Evolutionary conservation across 2,888 invertebrate genomes (phyloP).

Genomic region (Scaptomyza polygonia): DNA sequence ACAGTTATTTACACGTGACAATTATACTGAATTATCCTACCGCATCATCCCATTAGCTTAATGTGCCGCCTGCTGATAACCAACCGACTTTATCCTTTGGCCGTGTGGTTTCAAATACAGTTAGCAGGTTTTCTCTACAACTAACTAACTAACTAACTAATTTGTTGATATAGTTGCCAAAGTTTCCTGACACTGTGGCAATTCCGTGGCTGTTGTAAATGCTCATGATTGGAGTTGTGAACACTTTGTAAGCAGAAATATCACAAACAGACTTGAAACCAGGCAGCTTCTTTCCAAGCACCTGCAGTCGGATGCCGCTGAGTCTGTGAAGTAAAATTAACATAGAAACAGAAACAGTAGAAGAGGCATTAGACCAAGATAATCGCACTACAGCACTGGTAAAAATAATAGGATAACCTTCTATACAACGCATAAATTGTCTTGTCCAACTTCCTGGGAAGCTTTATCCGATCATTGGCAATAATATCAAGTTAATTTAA

Average conservation of each 20-base stretch:
- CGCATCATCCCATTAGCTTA: constrained; percentile 1
- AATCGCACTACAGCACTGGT: not conserved
- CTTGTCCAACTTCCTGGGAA: no score
- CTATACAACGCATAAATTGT: no score
- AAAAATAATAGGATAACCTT: no score
- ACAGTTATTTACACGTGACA: constrained; percentile 49
- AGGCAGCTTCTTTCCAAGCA: constrained; percentile 49
- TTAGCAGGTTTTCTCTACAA: constrained; percentile 7
- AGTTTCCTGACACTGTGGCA: constrained; percentile 25
- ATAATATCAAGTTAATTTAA: no score
- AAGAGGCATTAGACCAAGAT: not conserved
- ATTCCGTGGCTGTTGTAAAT: constrained; percentile 20
- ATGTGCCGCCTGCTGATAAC: not conserved
- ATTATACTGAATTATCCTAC: not conserved
- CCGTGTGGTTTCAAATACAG: not conserved
- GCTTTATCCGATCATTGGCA: no score
- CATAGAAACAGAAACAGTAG: constrained; percentile 1
- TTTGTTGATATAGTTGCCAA: constrained; percentile 80
- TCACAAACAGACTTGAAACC: constrained; percentile 61
- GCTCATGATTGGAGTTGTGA: constrained; percentile 72
- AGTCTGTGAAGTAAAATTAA: constrained; percentile 33
- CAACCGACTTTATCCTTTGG: not conserved
- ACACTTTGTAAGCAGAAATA: constrained; percentile 59
- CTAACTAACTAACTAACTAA: constrained; percentile 77
- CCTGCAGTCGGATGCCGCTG: constrained; percentile 37